Evolutionary conservation across 2,113 vertebrate species (phyloP), one percentile per base, ranked within the genome.

Genomic region (Notiomystis cincta): DNA sequence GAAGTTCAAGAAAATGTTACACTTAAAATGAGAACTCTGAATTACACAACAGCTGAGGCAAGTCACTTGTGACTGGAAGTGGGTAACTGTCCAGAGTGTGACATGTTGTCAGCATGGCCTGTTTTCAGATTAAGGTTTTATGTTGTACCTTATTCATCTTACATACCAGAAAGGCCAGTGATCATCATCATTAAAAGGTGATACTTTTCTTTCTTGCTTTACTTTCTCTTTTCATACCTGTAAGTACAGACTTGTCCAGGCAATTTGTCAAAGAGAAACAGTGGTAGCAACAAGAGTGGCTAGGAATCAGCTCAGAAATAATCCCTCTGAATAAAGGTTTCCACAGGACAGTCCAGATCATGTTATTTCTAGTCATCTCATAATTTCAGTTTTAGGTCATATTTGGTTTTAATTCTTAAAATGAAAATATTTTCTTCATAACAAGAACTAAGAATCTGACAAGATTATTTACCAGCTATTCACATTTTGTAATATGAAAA

Each of bases 11-110:
- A 93, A 95, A 91, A 75, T 85, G n/a, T 64, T 81, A 87, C 16
- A 3, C 83, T 96, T 94, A 84, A 96, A 97, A 95, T 85, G 91
- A 92, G 90, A 96, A 93, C 92, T 89, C 53, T 30, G 67, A 82
- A 71, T 94, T 95, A 60, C 93, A 79, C 93, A 97, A 95, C 73
- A 89, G 81, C 92, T 88, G 83, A 96, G 85, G 81, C 87, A 94
- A 90, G 91, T 48, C 50, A 38, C 91, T 93, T 95, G 86, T 90
- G 91, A 94, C 91, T 95, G 79, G 56, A 93, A 94, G 54, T 81
- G 79, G 77, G 60, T 94, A 93, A 95, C 95, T 90, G 84, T 82
- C 88, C 72, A 72, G 86, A 82, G 40, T 2, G 0, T 91, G 84
- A 80, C 78, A 30, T 53, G 42, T 57, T 82, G 64, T 89, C 72